A percentile compares a stretch with the other conserved stretches of the same genome.
phyloP scores from a whole-genome alignment of 2,797 vertebrate genomes.

The Pelobates cultripes region DNA sequence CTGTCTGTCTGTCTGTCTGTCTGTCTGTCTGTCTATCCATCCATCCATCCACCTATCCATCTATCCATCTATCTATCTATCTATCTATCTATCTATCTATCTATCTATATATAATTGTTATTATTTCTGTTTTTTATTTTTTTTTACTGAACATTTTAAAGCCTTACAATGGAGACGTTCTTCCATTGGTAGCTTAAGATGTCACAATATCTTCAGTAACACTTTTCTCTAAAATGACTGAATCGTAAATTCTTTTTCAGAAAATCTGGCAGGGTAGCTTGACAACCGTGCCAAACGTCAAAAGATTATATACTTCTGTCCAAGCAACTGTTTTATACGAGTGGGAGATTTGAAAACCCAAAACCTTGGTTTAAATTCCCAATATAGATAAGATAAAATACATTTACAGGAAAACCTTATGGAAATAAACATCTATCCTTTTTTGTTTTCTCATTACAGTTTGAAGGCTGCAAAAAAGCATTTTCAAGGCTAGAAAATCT shows the following conservation, averaged over 20 bases:
- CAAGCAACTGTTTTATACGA: conserved; percentile 13
- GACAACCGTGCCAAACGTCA: conserved; percentile 5
- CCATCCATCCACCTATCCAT: no score
- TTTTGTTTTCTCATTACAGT: conserved; percentile 74
- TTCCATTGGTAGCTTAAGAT: conserved; percentile 11
- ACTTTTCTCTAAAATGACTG: conserved; percentile 29
- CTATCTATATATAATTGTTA: no score
- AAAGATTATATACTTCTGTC: conserved; percentile 23
- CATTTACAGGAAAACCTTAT: not conserved
- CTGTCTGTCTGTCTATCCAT: no score
- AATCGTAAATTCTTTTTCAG: conserved; percentile 10
- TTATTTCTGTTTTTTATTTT: no score
- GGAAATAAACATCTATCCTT: conserved; percentile 3
- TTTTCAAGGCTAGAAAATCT: conserved; percentile 97
- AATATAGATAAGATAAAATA: conserved; percentile 6
- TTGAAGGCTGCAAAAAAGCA: conserved; percentile 94
- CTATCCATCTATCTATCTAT: no score
- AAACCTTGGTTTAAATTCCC: conserved; percentile 13
- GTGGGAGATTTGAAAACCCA: conserved; percentile 22
- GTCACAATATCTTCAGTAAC: conserved; percentile 20
- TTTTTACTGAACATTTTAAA: no score
- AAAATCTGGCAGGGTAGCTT: conserved; percentile 17
- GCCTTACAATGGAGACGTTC: not conserved
- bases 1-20: no score
- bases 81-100: no score